Evolutionary conservation across 2,797 vertebrate species (phyloP), one percentile per base, ranked within the genome.

Genomic region (Aselliscus stoliczkanus): DNA sequence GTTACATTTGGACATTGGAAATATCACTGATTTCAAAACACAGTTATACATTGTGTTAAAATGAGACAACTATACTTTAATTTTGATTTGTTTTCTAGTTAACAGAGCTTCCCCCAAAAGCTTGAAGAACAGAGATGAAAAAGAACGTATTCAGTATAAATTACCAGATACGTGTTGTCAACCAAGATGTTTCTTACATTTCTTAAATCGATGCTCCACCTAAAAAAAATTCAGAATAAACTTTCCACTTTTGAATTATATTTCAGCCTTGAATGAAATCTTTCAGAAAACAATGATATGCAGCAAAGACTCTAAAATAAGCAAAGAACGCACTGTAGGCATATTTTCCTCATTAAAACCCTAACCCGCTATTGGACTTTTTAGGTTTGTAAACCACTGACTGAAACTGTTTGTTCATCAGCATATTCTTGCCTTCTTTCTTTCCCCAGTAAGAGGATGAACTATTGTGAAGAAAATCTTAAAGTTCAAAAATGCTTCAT

Each of bases 401-500:
- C 58, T 82, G 42, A 75, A n/a, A 79, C 64, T 47, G 21, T 86
- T 89, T 69, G 39, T 58, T 65, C 80, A 52, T 89, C 54, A 73
- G 29, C 64, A 76, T 84, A 83, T 93, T 89, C 44, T 83, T 54
- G 39, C 65, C 76, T 72, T 80, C 65, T 88, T 97, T 95, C 77
- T 97, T 96, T 97, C 85, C 79, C 89, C 65, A 75, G 95, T 64
- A 76, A 95, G 95, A 93, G 34, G 79, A 62, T 94, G 72, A 92
- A 94, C 96, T 96, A 96, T 92, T 88, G 79, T 95, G 96, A 95
- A 96, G 70, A 95, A 97, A 97, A 83, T 73, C 54, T 47, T 95
- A 97, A 97, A 97, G 96, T 95, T 97, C 97, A 97, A 97, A 97
- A 97, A 92, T 96, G 50, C 95, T 96, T 96, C 93, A 62, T 92